Evolutionary conservation across 2,888 invertebrate genomes (phyloP).

Genomic region (Thecocarcelia acutangulata): DNA sequence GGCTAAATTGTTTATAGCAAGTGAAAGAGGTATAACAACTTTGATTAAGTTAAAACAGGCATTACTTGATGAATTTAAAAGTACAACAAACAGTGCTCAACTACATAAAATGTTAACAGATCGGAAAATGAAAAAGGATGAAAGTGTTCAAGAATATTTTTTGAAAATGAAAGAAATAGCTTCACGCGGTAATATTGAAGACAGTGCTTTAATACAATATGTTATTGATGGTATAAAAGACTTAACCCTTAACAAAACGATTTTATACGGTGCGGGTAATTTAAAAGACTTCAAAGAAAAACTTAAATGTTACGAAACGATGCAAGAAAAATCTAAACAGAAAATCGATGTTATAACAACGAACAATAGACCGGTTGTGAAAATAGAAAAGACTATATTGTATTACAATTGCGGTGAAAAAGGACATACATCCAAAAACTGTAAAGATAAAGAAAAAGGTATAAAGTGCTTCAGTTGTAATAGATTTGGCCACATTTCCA

Average conservation of each 20-base stretch:
- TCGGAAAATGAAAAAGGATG: conserved; percentile 35
- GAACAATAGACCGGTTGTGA: no score
- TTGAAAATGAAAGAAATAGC: no score
- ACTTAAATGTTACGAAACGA: conserved; percentile 38
- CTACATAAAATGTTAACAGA: conserved; percentile 44
- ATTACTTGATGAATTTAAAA: conserved; percentile 29
- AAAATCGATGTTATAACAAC: not conserved
- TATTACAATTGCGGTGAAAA: conserved; percentile 58
- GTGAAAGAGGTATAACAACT: conserved; percentile 51
- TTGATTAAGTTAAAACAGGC: conserved; percentile 31
- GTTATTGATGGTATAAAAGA: no score
- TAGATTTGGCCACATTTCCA: not conserved
- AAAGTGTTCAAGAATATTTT: no score
- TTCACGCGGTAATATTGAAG: no score
- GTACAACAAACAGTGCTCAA: conserved; percentile 40
- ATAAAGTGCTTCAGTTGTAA: conserved; percentile 43
- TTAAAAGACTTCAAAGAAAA: conserved; percentile 50
- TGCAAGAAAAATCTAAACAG: conserved; percentile 20
- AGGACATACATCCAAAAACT: no score
- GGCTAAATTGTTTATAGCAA: conserved; percentile 57
- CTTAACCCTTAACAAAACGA: conserved; percentile 36
- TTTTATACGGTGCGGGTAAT: conserved; percentile 40
- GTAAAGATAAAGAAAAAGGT: conserved; percentile 50
- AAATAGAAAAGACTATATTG: not conserved
- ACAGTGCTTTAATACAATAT: conserved; percentile 43